Base-by-base conservation (phyloP, 1,140 invertebrate species). In the Drosophila setifemur region DNA sequence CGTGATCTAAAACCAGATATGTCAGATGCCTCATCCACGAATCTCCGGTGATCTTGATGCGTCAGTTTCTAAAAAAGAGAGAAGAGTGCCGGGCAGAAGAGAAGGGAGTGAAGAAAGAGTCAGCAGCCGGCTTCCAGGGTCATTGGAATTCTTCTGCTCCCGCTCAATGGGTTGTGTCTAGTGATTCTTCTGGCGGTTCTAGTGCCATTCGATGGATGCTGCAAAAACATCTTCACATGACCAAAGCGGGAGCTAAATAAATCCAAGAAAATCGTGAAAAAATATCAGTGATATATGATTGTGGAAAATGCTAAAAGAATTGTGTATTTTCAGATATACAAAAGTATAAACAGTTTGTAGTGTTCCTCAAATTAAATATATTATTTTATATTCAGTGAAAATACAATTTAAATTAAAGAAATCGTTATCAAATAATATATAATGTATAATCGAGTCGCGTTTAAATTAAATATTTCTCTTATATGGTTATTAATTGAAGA, bases 1-100 rank as follows among this genome's bases (percentile, higher is more conserved):
- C 76, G 76, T 79, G 76, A 81, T 81, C 76, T 67, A 75, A 64
- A 47, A 16, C 40, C 66, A 75, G 37, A 79, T 81, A 81, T 33
- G 21, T 8, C 44, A 66, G 64, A 81, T 79, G 76, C 37, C 78
- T 78, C 75, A 79, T 78, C 75, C 55, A 72, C 48, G 60, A 66
- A 50, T 66, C 63, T 67, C 28, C 21, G 5, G 19, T 35, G 58
- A 57, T 69, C 76, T 69, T 40, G 57, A 70, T 79, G 75, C 75
- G 75, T 79, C 75, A 79, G 64, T 18, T 16, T 37, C 33, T 37
- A 9, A 16, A 14, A 26, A 19, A 25, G 12, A 12, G 21, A 25
- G 23, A 37, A n/a, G 23, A 21, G 14, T 23, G 43, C 5, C 14
- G 11, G 18, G 6, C n/a, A 9, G 5, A 12, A 42, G 9, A 19